Percentiles rank a stretch among this genome's conserved stretches.
Evolutionary conservation across 2,888 invertebrate genomes (phyloP).

Genomic region (Lissocephala sabroskyi): DNA sequence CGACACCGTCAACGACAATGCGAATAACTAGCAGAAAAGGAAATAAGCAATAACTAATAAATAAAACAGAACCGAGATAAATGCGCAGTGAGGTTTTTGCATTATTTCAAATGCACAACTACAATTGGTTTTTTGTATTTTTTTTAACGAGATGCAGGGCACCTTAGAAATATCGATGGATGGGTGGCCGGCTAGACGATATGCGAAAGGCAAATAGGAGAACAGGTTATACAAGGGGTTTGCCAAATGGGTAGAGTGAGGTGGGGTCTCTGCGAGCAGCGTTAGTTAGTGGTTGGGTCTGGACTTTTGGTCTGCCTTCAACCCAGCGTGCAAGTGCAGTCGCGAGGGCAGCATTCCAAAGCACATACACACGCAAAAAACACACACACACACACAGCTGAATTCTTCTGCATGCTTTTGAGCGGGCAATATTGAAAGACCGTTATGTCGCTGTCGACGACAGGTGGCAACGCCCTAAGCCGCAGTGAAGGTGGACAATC

Average conservation of each 20-base stretch:
- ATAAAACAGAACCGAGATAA: slow-evolving; percentile 25
- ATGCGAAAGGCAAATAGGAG: too few species aligned
- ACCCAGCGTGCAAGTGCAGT: too few species aligned
- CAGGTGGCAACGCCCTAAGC: too few species aligned
- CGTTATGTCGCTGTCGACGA: background rate
- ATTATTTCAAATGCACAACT: too few species aligned
- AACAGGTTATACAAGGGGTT: too few species aligned
- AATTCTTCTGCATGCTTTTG: too few species aligned
- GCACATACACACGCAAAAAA: slow-evolving; percentile 21
- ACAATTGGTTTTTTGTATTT: background rate
- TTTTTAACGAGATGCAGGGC: background rate
- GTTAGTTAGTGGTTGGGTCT: too few species aligned
- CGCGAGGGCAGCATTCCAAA: slow-evolving; percentile 23
- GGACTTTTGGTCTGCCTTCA: slow-evolving; percentile 18
- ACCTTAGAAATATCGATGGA: too few species aligned
- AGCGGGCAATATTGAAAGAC: too few species aligned
- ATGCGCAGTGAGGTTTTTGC: background rate
- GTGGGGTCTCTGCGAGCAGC: too few species aligned
- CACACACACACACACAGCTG: slow-evolving; percentile 8
- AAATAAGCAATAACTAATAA: slow-evolving; percentile 23
- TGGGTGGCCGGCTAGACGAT: too few species aligned
- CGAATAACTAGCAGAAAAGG: slow-evolving; percentile 26
- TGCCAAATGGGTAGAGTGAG: too few species aligned
- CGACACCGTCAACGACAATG: slow-evolving; percentile 9
- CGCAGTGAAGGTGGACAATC: background rate